Conservation (phyloP, 2,797 vertebrate species). For the Myripristis jacobus region DNA sequence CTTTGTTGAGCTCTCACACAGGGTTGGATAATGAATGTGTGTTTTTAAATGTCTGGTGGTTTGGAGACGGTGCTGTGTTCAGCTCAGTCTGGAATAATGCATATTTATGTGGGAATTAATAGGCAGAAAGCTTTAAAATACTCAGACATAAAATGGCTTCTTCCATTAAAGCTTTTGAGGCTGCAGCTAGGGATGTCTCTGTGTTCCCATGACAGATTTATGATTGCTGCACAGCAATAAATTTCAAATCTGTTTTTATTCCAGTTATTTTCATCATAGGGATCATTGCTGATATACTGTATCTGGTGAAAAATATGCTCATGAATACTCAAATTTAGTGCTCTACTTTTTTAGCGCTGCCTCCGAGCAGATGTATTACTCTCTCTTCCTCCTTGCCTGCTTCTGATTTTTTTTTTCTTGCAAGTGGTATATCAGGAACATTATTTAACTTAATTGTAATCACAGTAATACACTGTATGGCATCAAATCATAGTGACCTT, state of each 20-base stretch:
- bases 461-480: constrained; percentile 60
- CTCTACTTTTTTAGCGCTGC: constrained; percentile 52
- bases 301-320: constrained; percentile 69
- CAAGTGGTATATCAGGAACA: constrained; percentile 41
- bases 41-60: constrained; percentile 68
- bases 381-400: constrained; percentile 12
- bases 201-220: constrained; percentile 79
- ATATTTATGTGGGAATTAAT: constrained; percentile 84
- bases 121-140: constrained; percentile 78
- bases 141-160: constrained; percentile 75
- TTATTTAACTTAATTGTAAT: constrained; percentile 66
- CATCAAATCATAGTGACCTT: constrained; percentile 60
- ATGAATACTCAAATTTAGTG: constrained; percentile 77
- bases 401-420: constrained; percentile 42
- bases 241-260: constrained; percentile 81
- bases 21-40: constrained; percentile 70
- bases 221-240: constrained; percentile 73
- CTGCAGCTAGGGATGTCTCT: constrained; percentile 70
- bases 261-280: constrained; percentile 75
- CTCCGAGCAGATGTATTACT: constrained; percentile 54
- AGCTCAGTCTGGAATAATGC: constrained; percentile 73
- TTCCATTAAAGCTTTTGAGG: constrained; percentile 82
- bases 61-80: constrained; percentile 52
- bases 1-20: constrained; percentile 67
- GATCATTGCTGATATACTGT: constrained; percentile 76